Base-by-base conservation (phyloP, 2,797 vertebrate genomes). In the Coregonus suidteri region DNA sequence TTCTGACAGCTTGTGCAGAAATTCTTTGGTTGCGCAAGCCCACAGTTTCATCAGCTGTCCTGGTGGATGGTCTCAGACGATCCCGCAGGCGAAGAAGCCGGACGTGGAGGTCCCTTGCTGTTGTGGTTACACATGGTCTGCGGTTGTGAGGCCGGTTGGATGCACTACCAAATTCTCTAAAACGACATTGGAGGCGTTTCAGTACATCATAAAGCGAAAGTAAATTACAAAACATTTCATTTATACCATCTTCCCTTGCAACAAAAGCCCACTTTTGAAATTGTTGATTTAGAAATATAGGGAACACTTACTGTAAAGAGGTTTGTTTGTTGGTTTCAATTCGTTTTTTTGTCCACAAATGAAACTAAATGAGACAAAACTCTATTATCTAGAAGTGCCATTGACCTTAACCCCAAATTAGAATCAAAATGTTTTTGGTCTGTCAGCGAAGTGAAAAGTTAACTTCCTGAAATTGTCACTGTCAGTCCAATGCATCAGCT, bases 361-460 rank as follows among this genome's bases (percentile, higher is more conserved):
- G 53, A 35, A 70, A 65, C 80, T 76, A 80, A 77, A 82, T 68
- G 37, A 13, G 25, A 53, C 71, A 73, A 25, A 80, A 75, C 75
- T 75, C 54, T 66, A 81, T 77, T 73, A 77, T 76, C 56, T 65
- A 75, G 31, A 31, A 87, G 79, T 84, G 80, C 69, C 68, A 74
- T 84, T 84, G 84, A 87, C 83, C 76, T 59, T 75, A 76, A 78
- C 76, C 84, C 30, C 16, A 4, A 37, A 68, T 35, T 14, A 72
- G 13, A 72, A 47, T 13, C 4, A 78, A 78, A 77, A 75, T 25
- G 25, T 25, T 25, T 25, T 81, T 75, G 83, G 80, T 78, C 73
- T 79, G 67, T 75, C 25, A 64, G 73, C 73, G 68, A 71, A 75
- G 74, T 73, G 56, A 66, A 72, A 83, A 77, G 54, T 65, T 37